Evolutionary conservation across 2,888 invertebrate genomes (phyloP).

Genomic region (Stegana nigrithorax): DNA sequence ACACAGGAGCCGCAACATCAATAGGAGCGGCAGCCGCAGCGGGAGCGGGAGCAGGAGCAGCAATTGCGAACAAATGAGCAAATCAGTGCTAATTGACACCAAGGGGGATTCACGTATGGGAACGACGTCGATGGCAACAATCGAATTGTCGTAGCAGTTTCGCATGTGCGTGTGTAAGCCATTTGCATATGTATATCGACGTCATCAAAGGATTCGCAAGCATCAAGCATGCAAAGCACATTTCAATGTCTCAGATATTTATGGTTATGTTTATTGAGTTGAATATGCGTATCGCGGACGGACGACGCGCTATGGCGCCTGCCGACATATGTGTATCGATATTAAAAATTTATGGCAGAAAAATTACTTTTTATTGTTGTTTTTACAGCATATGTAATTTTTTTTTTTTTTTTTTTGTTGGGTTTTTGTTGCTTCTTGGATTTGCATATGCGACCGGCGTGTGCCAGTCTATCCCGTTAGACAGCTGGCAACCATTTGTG

Average conservation of each 20-base stretch:
- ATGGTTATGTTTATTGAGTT: slow-evolving; percentile 35
- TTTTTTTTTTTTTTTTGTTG: slow-evolving; percentile 42
- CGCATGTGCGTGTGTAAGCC: not conserved
- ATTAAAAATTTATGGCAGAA: slow-evolving; percentile 53
- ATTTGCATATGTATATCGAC: not conserved
- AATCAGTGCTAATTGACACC: too few relatives aligned
- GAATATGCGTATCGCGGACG: slow-evolving; percentile 1
- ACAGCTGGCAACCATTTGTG: too few relatives aligned
- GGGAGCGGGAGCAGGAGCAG: too few relatives aligned
- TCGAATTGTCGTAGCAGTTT: too few relatives aligned
- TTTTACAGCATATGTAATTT: too few relatives aligned
- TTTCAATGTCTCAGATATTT: slow-evolving; percentile 26
- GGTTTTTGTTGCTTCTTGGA: too few relatives aligned
- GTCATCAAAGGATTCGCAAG: not conserved
- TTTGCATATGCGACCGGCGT: not conserved
- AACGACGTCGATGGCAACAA: too few relatives aligned
- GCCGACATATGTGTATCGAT: slow-evolving; percentile 28
- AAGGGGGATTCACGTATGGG: too few relatives aligned
- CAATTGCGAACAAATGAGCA: too few relatives aligned
- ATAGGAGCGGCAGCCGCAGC: too few relatives aligned
- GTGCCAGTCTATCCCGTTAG: not conserved
- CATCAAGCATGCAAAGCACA: slow-evolving; percentile 12
- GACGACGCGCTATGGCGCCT: too few relatives aligned
- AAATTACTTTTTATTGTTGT: slow-evolving; percentile 44
- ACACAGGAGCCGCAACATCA: not conserved